A percentile compares a stretch with the other conserved stretches of the same genome.
These are phyloP conservation scores for Dioctria linearis DNA, from an alignment of 2,888 invertebrate species.

Conservation along the genomic window DNA sequence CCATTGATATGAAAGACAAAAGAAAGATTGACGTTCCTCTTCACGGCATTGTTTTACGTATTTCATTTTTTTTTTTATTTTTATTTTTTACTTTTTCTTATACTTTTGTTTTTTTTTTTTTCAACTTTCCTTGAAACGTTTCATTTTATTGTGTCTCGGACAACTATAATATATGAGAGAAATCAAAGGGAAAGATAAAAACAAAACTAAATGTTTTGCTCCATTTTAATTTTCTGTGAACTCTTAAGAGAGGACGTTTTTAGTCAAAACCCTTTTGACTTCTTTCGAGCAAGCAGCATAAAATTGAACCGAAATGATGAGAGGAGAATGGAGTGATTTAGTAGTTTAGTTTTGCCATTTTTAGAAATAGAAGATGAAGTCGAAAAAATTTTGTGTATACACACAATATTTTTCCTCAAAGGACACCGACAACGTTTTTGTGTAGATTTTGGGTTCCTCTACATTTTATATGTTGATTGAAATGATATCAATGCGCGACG, in stretches of 20 bases:
- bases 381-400: background rate
- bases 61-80: slow-evolving; percentile 9
- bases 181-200: background rate
- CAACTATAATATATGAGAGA: background rate
- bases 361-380: slow-evolving; percentile 4
- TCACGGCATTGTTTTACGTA: slow-evolving; percentile 46
- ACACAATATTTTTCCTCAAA: background rate
- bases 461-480: background rate
- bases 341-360: background rate
- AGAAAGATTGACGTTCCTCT: slow-evolving; percentile 46
- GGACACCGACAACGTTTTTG: background rate
- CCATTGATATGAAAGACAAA: slow-evolving; percentile 37
- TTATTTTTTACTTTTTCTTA: background rate
- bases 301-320: background rate
- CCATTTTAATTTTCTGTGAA: slow-evolving; percentile 26
- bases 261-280: background rate
- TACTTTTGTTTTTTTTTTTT: background rate
- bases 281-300: background rate
- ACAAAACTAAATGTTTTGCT: background rate
- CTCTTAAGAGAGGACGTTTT: background rate
- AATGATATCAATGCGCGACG: background rate
- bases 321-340: slow-evolving; percentile 1
- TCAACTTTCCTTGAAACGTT: background rate
- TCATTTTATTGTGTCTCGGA: slow-evolving; percentile 1
- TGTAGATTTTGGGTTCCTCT: too few relatives aligned